A percentile compares a stretch with the other conserved stretches of the same genome.
Evolutionary conservation across 2,113 vertebrate genomes (phyloP).

Genomic region (Centropus bengalensis): DNA sequence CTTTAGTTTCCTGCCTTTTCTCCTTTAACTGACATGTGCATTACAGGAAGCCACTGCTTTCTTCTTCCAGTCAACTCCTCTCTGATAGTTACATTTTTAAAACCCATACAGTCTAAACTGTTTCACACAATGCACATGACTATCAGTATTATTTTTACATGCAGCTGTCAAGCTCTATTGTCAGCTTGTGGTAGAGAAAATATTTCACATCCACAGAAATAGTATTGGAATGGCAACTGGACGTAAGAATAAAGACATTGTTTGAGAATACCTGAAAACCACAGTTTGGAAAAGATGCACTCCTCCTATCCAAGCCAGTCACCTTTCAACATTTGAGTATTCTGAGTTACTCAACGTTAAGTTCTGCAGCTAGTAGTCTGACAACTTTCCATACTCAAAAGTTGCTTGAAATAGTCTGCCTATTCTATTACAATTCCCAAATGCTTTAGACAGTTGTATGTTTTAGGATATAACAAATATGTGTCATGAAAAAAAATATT

Average conservation of each 20-base stretch:
- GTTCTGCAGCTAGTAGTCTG: not conserved
- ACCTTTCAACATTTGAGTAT: not conserved
- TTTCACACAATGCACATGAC: not conserved
- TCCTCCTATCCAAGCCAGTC: not conserved
- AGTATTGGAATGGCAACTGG: not conserved
- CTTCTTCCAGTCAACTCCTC: not conserved
- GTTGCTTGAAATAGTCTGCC: not conserved
- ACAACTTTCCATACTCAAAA: not conserved
- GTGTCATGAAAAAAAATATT: not conserved
- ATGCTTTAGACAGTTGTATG: not conserved
- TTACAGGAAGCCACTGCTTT: not conserved
- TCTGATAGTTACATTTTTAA: not conserved
- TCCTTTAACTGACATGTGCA: not conserved
- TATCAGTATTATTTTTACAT: not conserved
- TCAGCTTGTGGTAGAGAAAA: not conserved
- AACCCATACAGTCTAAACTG: not conserved
- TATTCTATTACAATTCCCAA: not conserved
- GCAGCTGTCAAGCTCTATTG: not conserved
- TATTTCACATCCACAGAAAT: not conserved
- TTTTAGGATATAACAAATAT: not conserved
- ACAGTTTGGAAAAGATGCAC: not conserved
- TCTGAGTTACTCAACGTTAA: not conserved
- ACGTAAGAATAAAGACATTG: not conserved
- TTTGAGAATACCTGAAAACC: not conserved
- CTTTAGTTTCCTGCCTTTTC: not conserved